Evolutionary conservation across 2,888 invertebrate genomes (phyloP).

Genomic region (Pycnomerus fuliginosus): DNA sequence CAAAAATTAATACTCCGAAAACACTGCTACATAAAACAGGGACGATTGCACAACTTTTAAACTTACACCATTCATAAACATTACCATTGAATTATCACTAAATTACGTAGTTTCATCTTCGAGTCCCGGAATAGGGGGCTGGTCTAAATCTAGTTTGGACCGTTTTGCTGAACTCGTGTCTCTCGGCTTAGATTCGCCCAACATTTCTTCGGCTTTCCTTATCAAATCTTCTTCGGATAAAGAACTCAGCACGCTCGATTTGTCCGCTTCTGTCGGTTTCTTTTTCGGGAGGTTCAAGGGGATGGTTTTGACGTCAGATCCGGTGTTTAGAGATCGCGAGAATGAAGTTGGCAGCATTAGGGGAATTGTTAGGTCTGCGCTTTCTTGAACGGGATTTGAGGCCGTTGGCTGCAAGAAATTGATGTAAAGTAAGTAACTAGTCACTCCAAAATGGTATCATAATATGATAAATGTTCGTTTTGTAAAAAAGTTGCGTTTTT

Average conservation of each 20-base stretch:
- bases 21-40: not conserved
- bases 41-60: constrained; percentile 11
- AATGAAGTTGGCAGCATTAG: constrained; percentile 49
- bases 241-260: constrained; percentile 54
- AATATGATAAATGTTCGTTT: not conserved
- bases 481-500: not conserved
- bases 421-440: not conserved
- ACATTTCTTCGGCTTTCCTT: constrained; percentile 60
- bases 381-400: constrained; percentile 28
- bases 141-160: constrained; percentile 40
- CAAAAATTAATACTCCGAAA: constrained; percentile 1
- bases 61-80: constrained; percentile 25
- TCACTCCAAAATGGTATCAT: not conserved
- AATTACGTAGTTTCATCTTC: constrained; percentile 37
- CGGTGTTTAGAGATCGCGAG: constrained; percentile 24
- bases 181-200: constrained; percentile 48
- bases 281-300: constrained; percentile 48
- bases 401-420: constrained; percentile 30
- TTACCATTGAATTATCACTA: not conserved
- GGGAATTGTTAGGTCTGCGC: constrained; percentile 49
- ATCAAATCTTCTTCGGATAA: constrained; percentile 60
- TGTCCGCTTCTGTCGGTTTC: constrained; percentile 31
- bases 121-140: constrained; percentile 50
- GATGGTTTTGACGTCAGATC: constrained; percentile 42
- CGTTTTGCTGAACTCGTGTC: constrained; percentile 32